Evolutionary conservation across 1,140 invertebrate species (phyloP).

Genomic region (Zaprionus africanus): DNA sequence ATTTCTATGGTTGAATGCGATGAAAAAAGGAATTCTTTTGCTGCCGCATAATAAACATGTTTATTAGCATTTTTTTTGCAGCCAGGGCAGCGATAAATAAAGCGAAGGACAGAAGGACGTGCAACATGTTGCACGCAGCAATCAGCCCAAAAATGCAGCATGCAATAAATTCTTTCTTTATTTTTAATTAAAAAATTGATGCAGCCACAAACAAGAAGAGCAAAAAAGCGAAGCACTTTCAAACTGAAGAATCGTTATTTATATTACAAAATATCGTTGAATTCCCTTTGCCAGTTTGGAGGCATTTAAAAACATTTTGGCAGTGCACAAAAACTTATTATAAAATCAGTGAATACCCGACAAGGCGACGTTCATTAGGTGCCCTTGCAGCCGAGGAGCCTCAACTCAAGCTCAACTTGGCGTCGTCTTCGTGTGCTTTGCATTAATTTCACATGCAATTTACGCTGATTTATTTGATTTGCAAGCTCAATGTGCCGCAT

Average conservation of each 20-base stretch:
- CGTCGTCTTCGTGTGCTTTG: constrained; percentile 55
- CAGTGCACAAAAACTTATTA: constrained; percentile 22
- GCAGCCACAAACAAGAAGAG: too few species aligned
- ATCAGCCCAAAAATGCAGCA: constrained; percentile 57
- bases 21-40: constrained; percentile 35
- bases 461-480: constrained; percentile 83
- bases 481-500: constrained; percentile 53
- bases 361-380: constrained; percentile 34
- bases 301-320: constrained; percentile 1
- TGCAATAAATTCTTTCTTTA: constrained; percentile 46
- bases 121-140: constrained; percentile 80
- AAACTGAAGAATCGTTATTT: background rate
- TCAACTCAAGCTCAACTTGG: background rate
- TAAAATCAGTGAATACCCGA: background rate
- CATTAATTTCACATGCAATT: constrained; percentile 83
- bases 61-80: constrained; percentile 76
- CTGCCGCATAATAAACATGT: constrained; percentile 80
- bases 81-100: constrained; percentile 62
- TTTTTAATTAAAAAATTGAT: constrained; percentile 40
- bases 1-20: constrained; percentile 32
- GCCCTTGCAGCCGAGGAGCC: background rate
- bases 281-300: too few species aligned
- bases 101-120: constrained; percentile 41
- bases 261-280: background rate
- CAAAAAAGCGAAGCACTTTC: background rate